Base-by-base conservation (phyloP, 2,888 invertebrate species). In the Volucella zonaria region DNA sequence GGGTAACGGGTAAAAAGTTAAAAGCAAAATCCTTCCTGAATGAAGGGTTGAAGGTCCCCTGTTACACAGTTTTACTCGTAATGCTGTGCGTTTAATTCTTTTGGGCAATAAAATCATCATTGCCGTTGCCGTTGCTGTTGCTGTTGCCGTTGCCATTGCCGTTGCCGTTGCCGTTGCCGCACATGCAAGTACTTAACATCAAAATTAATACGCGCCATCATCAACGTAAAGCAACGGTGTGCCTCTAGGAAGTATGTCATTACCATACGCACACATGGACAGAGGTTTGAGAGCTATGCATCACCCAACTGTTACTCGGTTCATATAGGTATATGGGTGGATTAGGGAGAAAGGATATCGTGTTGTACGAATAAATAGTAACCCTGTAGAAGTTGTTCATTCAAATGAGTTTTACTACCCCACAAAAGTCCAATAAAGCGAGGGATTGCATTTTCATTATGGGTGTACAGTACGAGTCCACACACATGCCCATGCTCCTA, bases 181-280 rank as follows among this genome's bases (percentile, higher is more conserved):
- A 79, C 75, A 80, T 80, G 76, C 64, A 64, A 81, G 85, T 76
- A 77, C 85, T 81, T 81, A 81, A 81, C 81, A 85, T 81, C 81
- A 73, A 85, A 85, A 76, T 81, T 85, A 85, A 85, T 85, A 81
- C 81, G 81, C 81, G 81, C 81, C 82, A 85, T 81, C 85, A 68
- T 81, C 80, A 70, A 42, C 45, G 70, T 56, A 61, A 61, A 54
- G 4, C 31, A 18, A 38, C 43, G 18, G 38, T 15, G 11, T 9
- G 80, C 80, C 70, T 61, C 51, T 71, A 80, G 74, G 79, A 83
- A 79, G 83, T 80, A 83, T 83, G 83, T 80, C 83, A 83, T 83
- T 83, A 83, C 61, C 80, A 49, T 62, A 77, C 54, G 70, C 23
- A 67, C 51, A 77, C 68, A 71, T 18, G n/a, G 18, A 40, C n/a